Evolutionary conservation across 1,140 invertebrate genomes (phyloP).

Genomic region (Megalopta genalis): DNA sequence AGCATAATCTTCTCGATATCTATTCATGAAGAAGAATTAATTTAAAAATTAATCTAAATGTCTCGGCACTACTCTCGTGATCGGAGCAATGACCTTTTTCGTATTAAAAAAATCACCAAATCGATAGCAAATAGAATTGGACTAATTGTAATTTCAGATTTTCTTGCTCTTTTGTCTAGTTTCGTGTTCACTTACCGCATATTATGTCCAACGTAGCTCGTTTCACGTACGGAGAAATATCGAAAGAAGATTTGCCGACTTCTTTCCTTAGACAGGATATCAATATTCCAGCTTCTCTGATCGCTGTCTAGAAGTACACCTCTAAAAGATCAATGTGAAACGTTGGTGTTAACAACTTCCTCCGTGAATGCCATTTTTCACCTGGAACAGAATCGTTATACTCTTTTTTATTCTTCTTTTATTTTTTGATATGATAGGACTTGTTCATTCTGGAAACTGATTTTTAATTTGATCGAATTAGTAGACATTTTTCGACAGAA

Average conservation of each 20-base stretch:
- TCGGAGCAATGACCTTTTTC: no score
- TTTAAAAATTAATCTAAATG: no score
- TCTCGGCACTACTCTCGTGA: no score
- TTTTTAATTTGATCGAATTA: no score
- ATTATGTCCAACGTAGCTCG: slow-evolving; percentile 87
- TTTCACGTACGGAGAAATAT: slow-evolving; percentile 82
- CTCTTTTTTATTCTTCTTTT: not conserved
- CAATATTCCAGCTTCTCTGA: slow-evolving; percentile 78
- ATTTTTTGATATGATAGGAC: no score
- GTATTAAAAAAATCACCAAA: no score
- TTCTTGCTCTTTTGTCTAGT: not conserved
- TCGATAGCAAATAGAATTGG: no score
- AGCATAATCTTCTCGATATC: no score
- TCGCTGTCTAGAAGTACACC: slow-evolving; percentile 83
- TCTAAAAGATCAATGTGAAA: slow-evolving; percentile 89
- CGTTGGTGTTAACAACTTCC: slow-evolving; percentile 88
- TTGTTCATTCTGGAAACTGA: no score
- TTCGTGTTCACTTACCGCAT: slow-evolving; percentile 78
- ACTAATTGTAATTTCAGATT: no score
- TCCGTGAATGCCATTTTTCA: slow-evolving; percentile 84
- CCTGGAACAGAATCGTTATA: slow-evolving; percentile 76
- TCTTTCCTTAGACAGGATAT: slow-evolving; percentile 83
- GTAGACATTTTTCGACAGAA: no score
- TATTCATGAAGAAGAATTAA: no score
- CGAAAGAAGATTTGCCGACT: slow-evolving; percentile 83